These are phyloP conservation scores for Oophaga pumilio DNA, from an alignment of 2,113 vertebrate genomes.

Conservation along the genomic window DNA sequence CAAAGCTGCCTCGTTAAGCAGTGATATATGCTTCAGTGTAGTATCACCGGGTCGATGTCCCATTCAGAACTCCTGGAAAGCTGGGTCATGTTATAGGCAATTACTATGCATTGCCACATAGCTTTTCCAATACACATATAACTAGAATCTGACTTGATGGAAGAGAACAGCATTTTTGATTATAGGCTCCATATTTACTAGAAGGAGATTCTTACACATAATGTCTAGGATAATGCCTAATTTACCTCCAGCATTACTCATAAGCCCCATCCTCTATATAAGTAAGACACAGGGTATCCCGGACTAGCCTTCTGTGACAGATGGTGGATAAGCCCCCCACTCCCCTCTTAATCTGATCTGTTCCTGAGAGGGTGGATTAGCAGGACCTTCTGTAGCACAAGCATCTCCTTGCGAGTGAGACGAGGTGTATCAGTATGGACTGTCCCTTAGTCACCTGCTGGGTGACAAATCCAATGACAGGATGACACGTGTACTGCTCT, in stretches of 20 bases:
- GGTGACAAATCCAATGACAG: constrained; percentile 48
- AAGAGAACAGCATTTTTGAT: neutral
- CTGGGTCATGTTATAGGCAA: too few relatives aligned
- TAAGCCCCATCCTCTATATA: neutral
- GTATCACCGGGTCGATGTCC: neutral
- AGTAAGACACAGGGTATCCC: constrained; percentile 22
- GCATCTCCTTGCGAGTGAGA: constrained; percentile 31
- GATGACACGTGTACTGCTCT: neutral
- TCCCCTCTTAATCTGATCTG: constrained; percentile 37
- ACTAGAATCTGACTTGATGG: neutral
- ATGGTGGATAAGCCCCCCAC: constrained; percentile 26
- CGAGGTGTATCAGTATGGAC: constrained; percentile 29
- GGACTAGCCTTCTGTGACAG: constrained; percentile 22
- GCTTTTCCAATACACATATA: neutral
- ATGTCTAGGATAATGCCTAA: neutral
- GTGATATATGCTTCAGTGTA: neutral
- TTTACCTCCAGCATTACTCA: neutral
- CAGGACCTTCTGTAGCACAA: constrained; percentile 28
- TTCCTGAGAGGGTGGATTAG: constrained; percentile 41
- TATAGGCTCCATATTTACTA: neutral
- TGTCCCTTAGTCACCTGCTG: constrained; percentile 46
- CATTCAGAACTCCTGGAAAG: neutral
- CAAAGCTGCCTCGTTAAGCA: neutral
- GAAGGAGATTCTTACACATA: neutral
- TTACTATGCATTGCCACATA: neutral